A percentile compares a stretch with the other conserved stretches of the same genome.
Evolutionary conservation across 2,797 vertebrate species (phyloP).

Genomic region (Xenentodon cancila): DNA sequence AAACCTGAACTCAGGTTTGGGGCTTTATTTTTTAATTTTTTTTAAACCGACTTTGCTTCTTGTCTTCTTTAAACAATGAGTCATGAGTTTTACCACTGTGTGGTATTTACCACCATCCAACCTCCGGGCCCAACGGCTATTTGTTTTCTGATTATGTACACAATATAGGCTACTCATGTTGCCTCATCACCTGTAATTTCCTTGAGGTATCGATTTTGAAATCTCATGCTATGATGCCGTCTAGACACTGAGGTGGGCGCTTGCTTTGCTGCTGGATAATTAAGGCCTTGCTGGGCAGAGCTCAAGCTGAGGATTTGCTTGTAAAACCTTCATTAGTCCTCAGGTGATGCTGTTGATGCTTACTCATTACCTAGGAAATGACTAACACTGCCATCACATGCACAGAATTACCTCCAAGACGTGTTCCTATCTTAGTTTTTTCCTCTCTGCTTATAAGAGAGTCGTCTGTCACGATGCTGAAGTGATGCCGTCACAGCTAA

Average conservation of each 20-base stretch:
- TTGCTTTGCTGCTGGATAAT: constrained; percentile 52
- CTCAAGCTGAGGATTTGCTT: constrained; percentile 38
- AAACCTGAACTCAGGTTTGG: background rate
- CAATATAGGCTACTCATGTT: background rate
- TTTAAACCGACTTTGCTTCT: too few species aligned
- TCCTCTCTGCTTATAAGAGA: background rate
- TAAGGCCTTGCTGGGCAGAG: constrained; percentile 13
- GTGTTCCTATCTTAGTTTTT: background rate
- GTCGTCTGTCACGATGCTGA: constrained; percentile 2
- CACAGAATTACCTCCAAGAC: background rate
- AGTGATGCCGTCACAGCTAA: constrained; percentile 24
- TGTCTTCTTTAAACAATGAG: background rate
- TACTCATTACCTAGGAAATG: constrained; percentile 4
- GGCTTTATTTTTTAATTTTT: too few species aligned
- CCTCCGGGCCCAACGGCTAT: background rate
- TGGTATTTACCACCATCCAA: constrained; percentile 8
- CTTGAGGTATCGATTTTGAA: constrained; percentile 26
- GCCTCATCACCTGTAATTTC: constrained; percentile 18
- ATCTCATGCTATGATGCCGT: constrained; percentile 20
- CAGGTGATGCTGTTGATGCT: constrained; percentile 48
- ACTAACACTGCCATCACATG: background rate
- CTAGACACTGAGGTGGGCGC: constrained; percentile 57
- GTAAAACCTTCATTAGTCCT: constrained; percentile 33
- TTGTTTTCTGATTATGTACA: background rate
- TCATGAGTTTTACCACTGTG: constrained; percentile 21